Percentiles rank a stretch among this genome's conserved stretches.
phyloP scores from a whole-genome alignment of 2,797 vertebrate genomes.

The Anguilla obscura region DNA sequence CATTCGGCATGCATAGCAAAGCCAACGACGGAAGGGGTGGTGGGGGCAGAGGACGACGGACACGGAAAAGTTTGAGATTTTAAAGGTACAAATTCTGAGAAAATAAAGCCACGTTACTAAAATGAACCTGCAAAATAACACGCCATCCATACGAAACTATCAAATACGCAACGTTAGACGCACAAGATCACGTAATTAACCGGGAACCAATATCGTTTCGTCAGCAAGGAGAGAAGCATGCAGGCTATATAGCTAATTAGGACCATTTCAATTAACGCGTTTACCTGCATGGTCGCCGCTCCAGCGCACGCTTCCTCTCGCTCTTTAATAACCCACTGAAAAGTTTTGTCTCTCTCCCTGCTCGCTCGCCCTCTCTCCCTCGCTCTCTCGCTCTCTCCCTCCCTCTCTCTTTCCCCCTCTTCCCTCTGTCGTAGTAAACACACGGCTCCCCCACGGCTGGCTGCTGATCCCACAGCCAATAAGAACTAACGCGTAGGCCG shows the following conservation, averaged over 20 bases:
- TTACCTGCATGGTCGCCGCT: slow-evolving; percentile 84
- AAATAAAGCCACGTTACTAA: slow-evolving; percentile 38
- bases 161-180: slow-evolving; percentile 54
- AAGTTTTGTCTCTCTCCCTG: slow-evolving; percentile 71
- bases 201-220: slow-evolving; percentile 68
- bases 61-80: slow-evolving; percentile 74
- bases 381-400: slow-evolving; percentile 42
- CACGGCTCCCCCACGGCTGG: slow-evolving; percentile 72
- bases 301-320: slow-evolving; percentile 73
- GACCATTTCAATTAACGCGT: slow-evolving; percentile 50
- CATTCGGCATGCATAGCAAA: slow-evolving; percentile 60
- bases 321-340: slow-evolving; percentile 71
- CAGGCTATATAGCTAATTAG: slow-evolving; percentile 54
- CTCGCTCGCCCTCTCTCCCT: slow-evolving; percentile 56
- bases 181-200: slow-evolving; percentile 60
- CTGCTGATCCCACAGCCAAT: slow-evolving; percentile 71
- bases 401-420: slow-evolving; percentile 53
- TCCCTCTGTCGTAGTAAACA: slow-evolving; percentile 77
- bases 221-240: slow-evolving; percentile 73
- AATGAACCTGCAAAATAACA: slow-evolving; percentile 47
- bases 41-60: slow-evolving; percentile 55
- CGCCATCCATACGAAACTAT: slow-evolving; percentile 55
- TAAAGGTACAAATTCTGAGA: slow-evolving; percentile 63
- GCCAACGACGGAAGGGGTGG: slow-evolving; percentile 68
- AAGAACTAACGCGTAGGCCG: slow-evolving; percentile 52